Evolutionary conservation across 2,888 invertebrate species (phyloP).

Genomic region (Nectonema munidae): DNA sequence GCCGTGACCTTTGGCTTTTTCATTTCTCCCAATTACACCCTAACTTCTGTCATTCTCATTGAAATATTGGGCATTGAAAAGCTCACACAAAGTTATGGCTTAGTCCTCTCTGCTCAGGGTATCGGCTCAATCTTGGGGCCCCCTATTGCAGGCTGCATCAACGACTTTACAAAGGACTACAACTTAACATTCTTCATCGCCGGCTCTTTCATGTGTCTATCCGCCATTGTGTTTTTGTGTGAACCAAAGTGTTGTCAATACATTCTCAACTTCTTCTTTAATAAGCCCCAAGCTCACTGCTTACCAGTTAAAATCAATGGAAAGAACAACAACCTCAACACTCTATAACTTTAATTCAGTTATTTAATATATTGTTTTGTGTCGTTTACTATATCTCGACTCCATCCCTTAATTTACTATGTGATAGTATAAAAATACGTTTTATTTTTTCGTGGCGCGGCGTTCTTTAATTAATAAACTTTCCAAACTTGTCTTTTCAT

Average conservation of each 20-base stretch:
- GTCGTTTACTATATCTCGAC: no score
- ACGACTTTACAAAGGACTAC: slow-evolving; percentile 27
- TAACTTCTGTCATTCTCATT: slow-evolving; percentile 57
- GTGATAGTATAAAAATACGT: no score
- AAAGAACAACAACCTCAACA: no score
- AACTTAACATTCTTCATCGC: slow-evolving; percentile 45
- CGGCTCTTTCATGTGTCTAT: slow-evolving; percentile 41
- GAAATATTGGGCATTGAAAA: slow-evolving; percentile 55
- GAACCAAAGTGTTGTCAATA: slow-evolving; percentile 8
- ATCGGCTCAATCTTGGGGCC: slow-evolving; percentile 59
- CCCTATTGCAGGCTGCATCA: slow-evolving; percentile 37
- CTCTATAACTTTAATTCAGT: no score
- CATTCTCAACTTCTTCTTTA: no score
- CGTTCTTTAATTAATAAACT: no score
- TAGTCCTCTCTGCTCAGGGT: slow-evolving; percentile 53
- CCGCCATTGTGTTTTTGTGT: slow-evolving; percentile 33
- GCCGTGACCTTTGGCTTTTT: slow-evolving; percentile 48
- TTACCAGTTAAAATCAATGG: no score
- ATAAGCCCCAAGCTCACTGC: no score
- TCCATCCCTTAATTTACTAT: no score
- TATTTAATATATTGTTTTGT: no score
- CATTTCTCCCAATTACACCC: slow-evolving; percentile 60
- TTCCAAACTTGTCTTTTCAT: no score
- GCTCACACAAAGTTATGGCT: slow-evolving; percentile 60
- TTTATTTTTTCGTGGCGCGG: no score